These are phyloP conservation scores for Zhuqinia jingwanae DNA, from an alignment of 2,888 invertebrate species.

Conservation along the genomic window DNA sequence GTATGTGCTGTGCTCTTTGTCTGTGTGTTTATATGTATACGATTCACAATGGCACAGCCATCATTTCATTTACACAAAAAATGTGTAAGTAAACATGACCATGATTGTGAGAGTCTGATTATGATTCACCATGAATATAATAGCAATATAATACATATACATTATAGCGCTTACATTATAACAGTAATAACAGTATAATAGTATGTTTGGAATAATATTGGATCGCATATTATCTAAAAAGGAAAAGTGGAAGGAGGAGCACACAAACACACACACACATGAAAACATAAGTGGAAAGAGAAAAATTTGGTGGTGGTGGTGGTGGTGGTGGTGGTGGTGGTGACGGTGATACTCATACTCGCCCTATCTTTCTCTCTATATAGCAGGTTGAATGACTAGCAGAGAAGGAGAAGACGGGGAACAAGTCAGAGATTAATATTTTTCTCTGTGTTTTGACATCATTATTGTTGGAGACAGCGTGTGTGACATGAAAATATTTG, in stretches of 20 bases:
- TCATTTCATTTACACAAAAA: conserved; percentile 55
- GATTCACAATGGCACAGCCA: conserved; percentile 24
- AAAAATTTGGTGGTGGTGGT: too few relatives aligned
- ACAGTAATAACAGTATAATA: too few relatives aligned
- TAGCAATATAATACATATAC: conserved; percentile 35
- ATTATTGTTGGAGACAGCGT: conserved; percentile 72
- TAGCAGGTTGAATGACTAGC: conserved; percentile 52
- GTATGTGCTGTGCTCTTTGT: not conserved
- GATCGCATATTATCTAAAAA: conserved; percentile 9
- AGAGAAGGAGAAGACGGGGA: conserved; percentile 62
- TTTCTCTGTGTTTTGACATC: conserved; percentile 72
- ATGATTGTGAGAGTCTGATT: too few relatives aligned
- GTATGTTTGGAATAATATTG: conserved; percentile 20
- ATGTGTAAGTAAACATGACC: conserved; percentile 47
- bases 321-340: too few relatives aligned
- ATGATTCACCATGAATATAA: conserved; percentile 43
- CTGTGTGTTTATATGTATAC: too few relatives aligned
- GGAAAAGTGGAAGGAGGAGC: conserved; percentile 53
- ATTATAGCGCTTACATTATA: not conserved
- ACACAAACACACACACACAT: too few relatives aligned
- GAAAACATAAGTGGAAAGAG: too few relatives aligned
- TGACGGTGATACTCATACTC: too few relatives aligned
- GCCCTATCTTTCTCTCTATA: too few relatives aligned
- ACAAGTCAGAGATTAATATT: conserved; percentile 73
- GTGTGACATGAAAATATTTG: conserved; percentile 72